These are phyloP conservation scores for Tyrannus savana DNA, from an alignment of 2,113 vertebrate genomes.

Conservation along the genomic window DNA sequence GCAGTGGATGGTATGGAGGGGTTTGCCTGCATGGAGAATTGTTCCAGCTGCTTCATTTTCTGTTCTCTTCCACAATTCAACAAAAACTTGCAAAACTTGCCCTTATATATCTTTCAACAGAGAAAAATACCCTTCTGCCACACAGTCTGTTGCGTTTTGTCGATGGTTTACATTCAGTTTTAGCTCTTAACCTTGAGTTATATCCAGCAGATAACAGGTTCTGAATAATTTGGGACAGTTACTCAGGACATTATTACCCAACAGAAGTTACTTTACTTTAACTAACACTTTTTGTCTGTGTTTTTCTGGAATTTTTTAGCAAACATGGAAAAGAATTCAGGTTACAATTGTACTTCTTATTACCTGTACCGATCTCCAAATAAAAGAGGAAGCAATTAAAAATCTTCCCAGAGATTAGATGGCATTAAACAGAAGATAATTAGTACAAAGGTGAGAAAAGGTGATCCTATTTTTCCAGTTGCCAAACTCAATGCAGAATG, in stretches of 20 bases:
- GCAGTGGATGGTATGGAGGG: neutral
- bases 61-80: neutral
- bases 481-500: neutral
- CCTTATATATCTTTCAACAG: neutral
- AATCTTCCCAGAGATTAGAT: neutral
- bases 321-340: neutral
- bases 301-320: neutral
- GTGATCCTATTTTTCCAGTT: neutral
- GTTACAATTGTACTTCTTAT: neutral
- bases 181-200: neutral
- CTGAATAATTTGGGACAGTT: neutral
- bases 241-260: neutral
- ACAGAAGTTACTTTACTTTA: neutral
- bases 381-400: neutral
- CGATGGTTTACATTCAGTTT: neutral
- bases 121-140: neutral
- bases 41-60: neutral
- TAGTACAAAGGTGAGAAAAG: neutral
- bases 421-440: conserved; percentile 29
- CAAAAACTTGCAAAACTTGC: neutral
- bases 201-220: neutral
- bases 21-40: neutral
- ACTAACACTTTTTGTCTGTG: neutral
- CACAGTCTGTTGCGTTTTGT: neutral
- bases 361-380: neutral